Conservation (phyloP, 2,888 invertebrate genomes). For the Lydus trimaculatus region DNA sequence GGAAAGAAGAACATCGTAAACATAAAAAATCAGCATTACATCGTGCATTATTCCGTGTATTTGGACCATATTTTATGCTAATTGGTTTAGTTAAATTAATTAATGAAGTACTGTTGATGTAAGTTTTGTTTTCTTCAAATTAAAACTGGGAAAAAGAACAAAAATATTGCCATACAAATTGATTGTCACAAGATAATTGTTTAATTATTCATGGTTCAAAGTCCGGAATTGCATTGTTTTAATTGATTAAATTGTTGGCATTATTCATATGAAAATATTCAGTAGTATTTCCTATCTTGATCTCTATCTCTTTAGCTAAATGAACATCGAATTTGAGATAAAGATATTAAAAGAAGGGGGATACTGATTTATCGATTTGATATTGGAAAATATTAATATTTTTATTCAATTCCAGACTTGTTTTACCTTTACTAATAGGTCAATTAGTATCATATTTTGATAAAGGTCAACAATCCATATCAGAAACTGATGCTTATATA, state of each 20-base stretch:
- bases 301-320: not conserved
- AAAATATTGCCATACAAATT: not conserved
- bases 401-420: conserved; percentile 46
- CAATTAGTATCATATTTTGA: conserved; percentile 70
- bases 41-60: conserved; percentile 48
- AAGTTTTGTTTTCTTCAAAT: conserved; percentile 37
- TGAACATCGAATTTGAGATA: no score
- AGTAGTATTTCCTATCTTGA: not conserved
- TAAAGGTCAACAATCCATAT: conserved; percentile 49
- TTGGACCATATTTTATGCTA: conserved; percentile 49
- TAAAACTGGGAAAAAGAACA: not conserved
- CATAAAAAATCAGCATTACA: conserved; percentile 53
- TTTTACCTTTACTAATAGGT: conserved; percentile 65
- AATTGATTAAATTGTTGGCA: not conserved
- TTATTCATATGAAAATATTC: not conserved
- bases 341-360: no score
- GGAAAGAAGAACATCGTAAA: conserved; percentile 53
- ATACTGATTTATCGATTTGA: no score
- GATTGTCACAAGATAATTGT: not conserved
- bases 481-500: conserved; percentile 71
- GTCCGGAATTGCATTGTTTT: not conserved
- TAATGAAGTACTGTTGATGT: conserved; percentile 55
- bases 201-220: conserved; percentile 5
- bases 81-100: conserved; percentile 52
- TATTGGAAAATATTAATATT: not conserved